Base-by-base conservation (phyloP, 2,888 invertebrate genomes). In the Leucophora obtusa region DNA sequence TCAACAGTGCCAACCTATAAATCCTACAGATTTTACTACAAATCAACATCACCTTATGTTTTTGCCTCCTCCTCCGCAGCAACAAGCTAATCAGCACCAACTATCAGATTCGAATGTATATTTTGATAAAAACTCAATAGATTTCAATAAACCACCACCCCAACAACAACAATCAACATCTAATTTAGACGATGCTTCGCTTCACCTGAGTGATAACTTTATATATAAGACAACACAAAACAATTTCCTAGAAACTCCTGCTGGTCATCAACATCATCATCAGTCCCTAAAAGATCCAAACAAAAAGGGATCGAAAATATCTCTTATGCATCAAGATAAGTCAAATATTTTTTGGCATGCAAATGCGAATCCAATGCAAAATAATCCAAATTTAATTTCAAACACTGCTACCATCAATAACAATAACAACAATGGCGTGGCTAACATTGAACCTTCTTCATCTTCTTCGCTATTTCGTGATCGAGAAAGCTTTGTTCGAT, bases 401-500 rank as follows among this genome's bases (percentile, higher is more conserved):
- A 47, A 65, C 43, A 47, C 63, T n/a, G 54, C 56, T 15, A 21
- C 7, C 7, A 28, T 43, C 14, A 73, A 71, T 50, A 81, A 58
- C 35, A 82, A 43, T 17, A 24, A 11, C n/a, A 75, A 60, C 3
- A 71, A 72, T 63, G 54, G 51, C 15, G 60, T 18, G 0, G 77
- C 60, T 17, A 78, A 78, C 54, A 73, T 76, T 62, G 71, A 81
- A 65, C 69, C 83, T 66, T 43, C 86, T 78, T 74, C 84, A 78
- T 76, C 82, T 43, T 63, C 80, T 59, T 35, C 82, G 21, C 60
- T 73, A 60, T 83, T 83, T 69, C 83, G 83, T 18, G 84, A 84
- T 79, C 79, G 84, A 17, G 87, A 89, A 56, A 87, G 85, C 53
- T 91, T 91, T 84, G 90, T 90, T 15, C 91, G 92, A 35, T 91